phyloP scores from a whole-genome alignment of 2,113 vertebrate species.

The Sander lucioperca region DNA sequence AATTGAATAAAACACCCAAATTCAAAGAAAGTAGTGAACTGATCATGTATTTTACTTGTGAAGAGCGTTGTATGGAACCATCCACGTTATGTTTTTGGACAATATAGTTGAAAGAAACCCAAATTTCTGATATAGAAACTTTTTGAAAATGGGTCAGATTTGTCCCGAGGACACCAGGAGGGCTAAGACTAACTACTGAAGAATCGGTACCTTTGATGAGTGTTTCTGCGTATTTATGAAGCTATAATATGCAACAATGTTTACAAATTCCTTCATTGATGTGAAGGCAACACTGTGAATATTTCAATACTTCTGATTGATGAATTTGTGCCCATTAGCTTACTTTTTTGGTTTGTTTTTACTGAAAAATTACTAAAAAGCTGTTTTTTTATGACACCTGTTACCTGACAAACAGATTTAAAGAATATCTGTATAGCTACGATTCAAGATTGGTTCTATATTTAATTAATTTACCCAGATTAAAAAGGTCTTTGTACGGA shows the following conservation, averaged over 20 bases:
- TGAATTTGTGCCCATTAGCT: constrained; percentile 58
- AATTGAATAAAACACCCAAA: too few relatives aligned
- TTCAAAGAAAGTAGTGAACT: too few relatives aligned
- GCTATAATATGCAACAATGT: constrained; percentile 75
- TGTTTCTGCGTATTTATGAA: constrained; percentile 69
- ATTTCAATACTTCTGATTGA: constrained; percentile 68
- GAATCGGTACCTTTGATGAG: neutral
- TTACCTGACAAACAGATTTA: constrained; percentile 37
- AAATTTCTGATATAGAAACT: too few relatives aligned
- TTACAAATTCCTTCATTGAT: constrained; percentile 77
- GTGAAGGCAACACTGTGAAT: constrained; percentile 81
- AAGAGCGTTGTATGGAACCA: too few relatives aligned
- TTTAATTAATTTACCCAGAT: constrained; percentile 65
- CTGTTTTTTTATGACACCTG: constrained; percentile 53
- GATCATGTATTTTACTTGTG: too few relatives aligned
- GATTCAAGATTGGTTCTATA: constrained; percentile 66
- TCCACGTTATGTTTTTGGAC: too few relatives aligned
- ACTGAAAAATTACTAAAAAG: constrained; percentile 37
- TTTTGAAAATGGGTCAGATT: too few relatives aligned
- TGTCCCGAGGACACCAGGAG: too few relatives aligned
- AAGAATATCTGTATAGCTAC: constrained; percentile 50
- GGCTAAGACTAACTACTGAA: too few relatives aligned
- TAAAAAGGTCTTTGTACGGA: constrained; percentile 53
- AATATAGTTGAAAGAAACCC: too few relatives aligned
- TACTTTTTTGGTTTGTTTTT: constrained; percentile 19